phyloP scores from a whole-genome alignment of 2,113 vertebrate genomes.

The Dicentrarchus labrax region DNA sequence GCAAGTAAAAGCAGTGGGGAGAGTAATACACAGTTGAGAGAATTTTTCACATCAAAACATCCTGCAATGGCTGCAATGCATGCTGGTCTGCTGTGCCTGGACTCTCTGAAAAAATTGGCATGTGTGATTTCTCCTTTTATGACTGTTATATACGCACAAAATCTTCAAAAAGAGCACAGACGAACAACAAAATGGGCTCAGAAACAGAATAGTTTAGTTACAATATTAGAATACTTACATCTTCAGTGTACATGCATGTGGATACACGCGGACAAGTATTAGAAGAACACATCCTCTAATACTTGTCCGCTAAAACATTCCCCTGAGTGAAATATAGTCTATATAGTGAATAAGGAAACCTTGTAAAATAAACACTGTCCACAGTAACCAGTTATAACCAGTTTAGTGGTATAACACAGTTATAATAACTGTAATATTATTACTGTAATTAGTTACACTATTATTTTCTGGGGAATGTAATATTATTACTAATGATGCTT shows the following conservation, averaged over 20 bases:
- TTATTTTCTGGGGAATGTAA: no score
- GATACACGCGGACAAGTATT: neutral
- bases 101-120: neutral
- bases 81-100: slow-evolving; percentile 14
- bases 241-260: neutral
- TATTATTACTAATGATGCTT: no score
- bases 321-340: no score
- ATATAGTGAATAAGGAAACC: neutral
- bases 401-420: no score
- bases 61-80: slow-evolving; percentile 19
- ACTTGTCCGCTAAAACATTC: neutral
- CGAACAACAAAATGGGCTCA: neutral
- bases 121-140: slow-evolving; percentile 13
- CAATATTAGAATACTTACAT: slow-evolving; percentile 5
- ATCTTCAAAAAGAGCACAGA: neutral
- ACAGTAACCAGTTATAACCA: neutral
- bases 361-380: neutral
- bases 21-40: neutral
- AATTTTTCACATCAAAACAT: slow-evolving; percentile 9
- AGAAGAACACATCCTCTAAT: neutral
- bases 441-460: no score
- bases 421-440: no score
- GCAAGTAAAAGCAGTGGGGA: neutral
- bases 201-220: neutral
- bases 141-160: neutral